phyloP scores from a whole-genome alignment of 2,797 vertebrate genomes.

The Carduelis carduelis region DNA sequence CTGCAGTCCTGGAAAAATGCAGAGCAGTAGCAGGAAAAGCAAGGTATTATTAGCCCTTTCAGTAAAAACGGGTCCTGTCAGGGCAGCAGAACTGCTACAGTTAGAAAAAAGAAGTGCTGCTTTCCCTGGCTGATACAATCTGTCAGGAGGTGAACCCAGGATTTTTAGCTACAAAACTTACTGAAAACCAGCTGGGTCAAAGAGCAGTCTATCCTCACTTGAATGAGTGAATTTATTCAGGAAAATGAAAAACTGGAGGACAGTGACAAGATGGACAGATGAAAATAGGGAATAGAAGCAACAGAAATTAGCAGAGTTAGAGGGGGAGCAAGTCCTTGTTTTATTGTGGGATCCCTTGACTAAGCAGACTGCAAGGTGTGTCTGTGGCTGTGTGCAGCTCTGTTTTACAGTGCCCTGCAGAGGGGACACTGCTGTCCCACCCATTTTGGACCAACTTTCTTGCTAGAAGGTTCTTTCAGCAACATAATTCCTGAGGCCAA shows the following conservation, averaged over 20 bases:
- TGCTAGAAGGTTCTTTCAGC: neutral
- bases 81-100: neutral
- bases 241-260: neutral
- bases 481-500: neutral
- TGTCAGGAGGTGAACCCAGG: neutral
- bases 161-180: neutral
- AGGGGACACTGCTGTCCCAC: neutral
- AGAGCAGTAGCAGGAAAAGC: neutral
- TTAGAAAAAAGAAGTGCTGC: neutral
- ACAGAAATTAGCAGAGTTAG: neutral
- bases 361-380: neutral
- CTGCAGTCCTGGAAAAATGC: neutral
- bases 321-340: neutral
- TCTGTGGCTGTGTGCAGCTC: neutral
- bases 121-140: neutral
- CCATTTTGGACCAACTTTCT: neutral
- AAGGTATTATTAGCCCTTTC: conserved; percentile 5
- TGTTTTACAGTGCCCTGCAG: neutral
- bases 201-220: neutral
- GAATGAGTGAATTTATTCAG: rapidly evolving
- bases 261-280: neutral
- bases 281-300: neutral
- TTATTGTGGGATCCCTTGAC: neutral
- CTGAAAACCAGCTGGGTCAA: neutral
- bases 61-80: neutral